phyloP scores from a whole-genome alignment of 2,113 vertebrate species.

The Galeopterus variegatus region DNA sequence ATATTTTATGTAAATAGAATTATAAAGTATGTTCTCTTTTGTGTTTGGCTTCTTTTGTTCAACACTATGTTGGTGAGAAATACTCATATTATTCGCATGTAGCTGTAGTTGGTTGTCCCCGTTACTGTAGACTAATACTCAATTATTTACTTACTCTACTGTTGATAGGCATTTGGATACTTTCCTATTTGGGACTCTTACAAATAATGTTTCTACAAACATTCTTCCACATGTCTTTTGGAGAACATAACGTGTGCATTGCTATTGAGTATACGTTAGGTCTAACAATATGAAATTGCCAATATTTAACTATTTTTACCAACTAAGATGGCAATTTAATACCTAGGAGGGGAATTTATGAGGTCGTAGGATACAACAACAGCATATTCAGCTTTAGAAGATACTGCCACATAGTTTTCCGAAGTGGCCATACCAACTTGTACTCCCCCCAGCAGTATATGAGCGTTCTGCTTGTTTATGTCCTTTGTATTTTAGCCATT shows the following conservation, averaged over 20 bases:
- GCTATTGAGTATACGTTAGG: not conserved
- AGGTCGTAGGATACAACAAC: not conserved
- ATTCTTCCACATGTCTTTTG: not conserved
- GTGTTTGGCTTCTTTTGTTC: conserved; percentile 11
- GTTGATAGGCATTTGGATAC: not conserved
- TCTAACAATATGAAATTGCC: conserved; percentile 18
- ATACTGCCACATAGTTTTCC: not conserved
- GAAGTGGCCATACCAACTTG: not conserved
- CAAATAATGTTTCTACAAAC: not conserved
- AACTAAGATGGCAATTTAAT: conserved; percentile 46
- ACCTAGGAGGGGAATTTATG: not conserved
- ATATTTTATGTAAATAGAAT: conserved; percentile 23
- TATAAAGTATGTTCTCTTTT: not conserved
- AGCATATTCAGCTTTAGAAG: not conserved
- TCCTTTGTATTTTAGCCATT: conserved; percentile 9
- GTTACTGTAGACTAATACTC: not conserved
- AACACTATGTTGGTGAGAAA: conserved; percentile 42
- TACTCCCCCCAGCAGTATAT: not conserved
- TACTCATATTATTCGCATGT: not conserved
- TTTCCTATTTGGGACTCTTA: not conserved
- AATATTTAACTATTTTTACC: conserved; percentile 43
- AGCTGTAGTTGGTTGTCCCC: not conserved
- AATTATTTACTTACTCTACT: not conserved
- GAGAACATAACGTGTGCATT: not conserved
- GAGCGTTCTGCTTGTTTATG: not conserved